phyloP scores from a whole-genome alignment of 1,140 invertebrate species.

The Procambarus clarkii region DNA sequence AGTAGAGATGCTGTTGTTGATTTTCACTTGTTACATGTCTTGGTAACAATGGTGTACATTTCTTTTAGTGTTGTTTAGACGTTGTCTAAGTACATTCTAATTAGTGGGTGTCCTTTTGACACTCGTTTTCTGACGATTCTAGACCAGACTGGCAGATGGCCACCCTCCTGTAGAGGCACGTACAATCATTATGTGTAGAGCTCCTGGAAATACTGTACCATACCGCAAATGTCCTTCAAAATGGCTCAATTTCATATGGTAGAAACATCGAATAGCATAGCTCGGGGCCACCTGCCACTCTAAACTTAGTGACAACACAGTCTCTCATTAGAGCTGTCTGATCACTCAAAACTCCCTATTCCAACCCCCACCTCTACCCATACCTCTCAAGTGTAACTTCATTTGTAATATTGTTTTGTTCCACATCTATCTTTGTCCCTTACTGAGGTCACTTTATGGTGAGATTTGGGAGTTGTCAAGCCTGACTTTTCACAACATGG shows the following conservation, averaged over 20 bases:
- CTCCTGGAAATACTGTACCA: constrained; percentile 45
- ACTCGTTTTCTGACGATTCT: constrained; percentile 50
- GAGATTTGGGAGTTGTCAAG: not conserved
- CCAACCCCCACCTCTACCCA: constrained; percentile 28
- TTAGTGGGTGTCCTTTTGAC: constrained; percentile 58
- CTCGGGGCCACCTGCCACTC: constrained; percentile 36
- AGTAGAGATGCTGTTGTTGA: constrained; percentile 63
- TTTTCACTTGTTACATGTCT: constrained; percentile 66
- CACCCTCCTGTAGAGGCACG: constrained; percentile 59
- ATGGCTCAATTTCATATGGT: constrained; percentile 69
- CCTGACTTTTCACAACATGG: not conserved
- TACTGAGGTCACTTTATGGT: not conserved
- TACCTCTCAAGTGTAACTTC: constrained; percentile 19
- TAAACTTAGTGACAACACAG: constrained; percentile 29
- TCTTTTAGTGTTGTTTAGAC: constrained; percentile 69
- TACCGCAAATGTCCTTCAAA: constrained; percentile 49
- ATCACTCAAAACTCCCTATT: constrained; percentile 5
- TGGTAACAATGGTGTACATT: constrained; percentile 64
- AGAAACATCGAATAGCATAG: constrained; percentile 66
- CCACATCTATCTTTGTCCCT: not conserved
- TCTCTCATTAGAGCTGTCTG: not conserved
- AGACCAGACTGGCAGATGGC: constrained; percentile 56
- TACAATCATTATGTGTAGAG: constrained; percentile 64
- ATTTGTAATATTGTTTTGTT: constrained; percentile 11
- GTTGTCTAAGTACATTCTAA: constrained; percentile 64